These are phyloP conservation scores for Limnephilus auricula DNA, from an alignment of 2,888 invertebrate genomes.

Conservation along the genomic window DNA sequence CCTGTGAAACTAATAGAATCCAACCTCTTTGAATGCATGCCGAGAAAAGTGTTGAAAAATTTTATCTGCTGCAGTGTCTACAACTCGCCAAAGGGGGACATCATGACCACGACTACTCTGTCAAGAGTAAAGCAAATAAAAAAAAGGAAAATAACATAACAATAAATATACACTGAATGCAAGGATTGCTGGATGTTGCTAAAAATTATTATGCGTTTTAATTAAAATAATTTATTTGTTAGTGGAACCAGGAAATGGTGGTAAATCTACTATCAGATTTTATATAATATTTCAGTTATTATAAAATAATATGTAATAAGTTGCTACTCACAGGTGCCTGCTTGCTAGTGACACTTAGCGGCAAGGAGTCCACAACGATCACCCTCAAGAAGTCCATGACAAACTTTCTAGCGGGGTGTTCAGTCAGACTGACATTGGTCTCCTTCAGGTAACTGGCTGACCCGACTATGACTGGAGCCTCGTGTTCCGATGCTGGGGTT, in stretches of 20 bases:
- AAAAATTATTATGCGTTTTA: background rate
- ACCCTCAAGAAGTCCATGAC: constrained; percentile 96
- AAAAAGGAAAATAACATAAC: background rate
- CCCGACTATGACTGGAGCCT: constrained; percentile 75
- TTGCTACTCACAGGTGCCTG: constrained; percentile 79
- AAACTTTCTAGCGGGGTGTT: constrained; percentile 90
- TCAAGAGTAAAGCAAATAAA: background rate
- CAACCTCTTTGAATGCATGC: constrained; percentile 2
- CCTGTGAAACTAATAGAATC: background rate
- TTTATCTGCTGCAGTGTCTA: background rate
- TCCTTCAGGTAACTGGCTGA: constrained; percentile 70
- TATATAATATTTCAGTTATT: background rate
- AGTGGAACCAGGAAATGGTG: background rate
- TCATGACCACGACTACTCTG: constrained; percentile 2
- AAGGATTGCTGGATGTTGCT: background rate
- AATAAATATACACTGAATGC: background rate
- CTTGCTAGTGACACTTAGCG: constrained; percentile 88
- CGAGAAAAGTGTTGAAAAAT: background rate
- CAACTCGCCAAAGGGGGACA: constrained; percentile 2
- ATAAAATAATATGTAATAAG: background rate
- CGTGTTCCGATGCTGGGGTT: constrained; percentile 83
- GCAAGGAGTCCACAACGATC: constrained; percentile 95
- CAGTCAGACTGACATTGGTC: constrained; percentile 75
- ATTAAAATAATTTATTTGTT: background rate
- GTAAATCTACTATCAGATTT: background rate